Percentiles rank a stretch among this genome's conserved stretches.
phyloP scores from a whole-genome alignment of 2,113 vertebrate species.

The Oryzias melastigma region DNA sequence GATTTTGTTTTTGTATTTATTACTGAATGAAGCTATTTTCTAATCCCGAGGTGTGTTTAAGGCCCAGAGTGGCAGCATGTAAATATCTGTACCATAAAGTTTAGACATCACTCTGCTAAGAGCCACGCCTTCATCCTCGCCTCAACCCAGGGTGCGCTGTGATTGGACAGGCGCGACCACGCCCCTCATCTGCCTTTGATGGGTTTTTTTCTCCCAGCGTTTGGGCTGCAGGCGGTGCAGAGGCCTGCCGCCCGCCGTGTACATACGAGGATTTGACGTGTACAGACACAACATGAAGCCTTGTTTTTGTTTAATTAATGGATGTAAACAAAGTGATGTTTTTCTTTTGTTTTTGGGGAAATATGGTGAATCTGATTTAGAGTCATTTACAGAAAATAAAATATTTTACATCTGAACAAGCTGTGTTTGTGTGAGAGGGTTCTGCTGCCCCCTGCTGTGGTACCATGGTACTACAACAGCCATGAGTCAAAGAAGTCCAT shows the following conservation, averaged over 20 bases:
- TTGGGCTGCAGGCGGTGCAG: constrained; percentile 27
- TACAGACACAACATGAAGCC: constrained; percentile 85
- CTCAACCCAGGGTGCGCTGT: constrained; percentile 65
- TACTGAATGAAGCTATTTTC: constrained; percentile 99
- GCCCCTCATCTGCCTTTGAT: constrained; percentile 22
- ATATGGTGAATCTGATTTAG: constrained; percentile 96
- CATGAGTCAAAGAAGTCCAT: too few species aligned
- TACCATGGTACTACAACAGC: too few species aligned
- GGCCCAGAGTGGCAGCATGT: constrained; percentile 81
- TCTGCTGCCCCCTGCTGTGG: too few species aligned
- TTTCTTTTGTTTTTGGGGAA: constrained; percentile 73
- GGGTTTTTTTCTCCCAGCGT: constrained; percentile 18
- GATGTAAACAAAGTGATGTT: constrained; percentile 86
- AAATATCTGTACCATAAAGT: constrained; percentile 86
- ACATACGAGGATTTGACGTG: constrained; percentile 86
- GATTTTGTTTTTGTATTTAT: constrained; percentile 98
- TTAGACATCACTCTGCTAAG: constrained; percentile 80
- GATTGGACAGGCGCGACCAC: constrained; percentile 34
- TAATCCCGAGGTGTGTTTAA: constrained; percentile 68
- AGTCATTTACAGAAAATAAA: constrained; percentile 99
- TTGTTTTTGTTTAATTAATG: constrained; percentile 84
- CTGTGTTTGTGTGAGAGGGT: constrained; percentile 7
- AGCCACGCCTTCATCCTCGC: constrained; percentile 71
- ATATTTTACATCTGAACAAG: constrained; percentile 89
- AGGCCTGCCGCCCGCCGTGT: constrained; percentile 72